Conservation (phyloP, 2,888 invertebrate species). For the Hypolimnas misippus region DNA sequence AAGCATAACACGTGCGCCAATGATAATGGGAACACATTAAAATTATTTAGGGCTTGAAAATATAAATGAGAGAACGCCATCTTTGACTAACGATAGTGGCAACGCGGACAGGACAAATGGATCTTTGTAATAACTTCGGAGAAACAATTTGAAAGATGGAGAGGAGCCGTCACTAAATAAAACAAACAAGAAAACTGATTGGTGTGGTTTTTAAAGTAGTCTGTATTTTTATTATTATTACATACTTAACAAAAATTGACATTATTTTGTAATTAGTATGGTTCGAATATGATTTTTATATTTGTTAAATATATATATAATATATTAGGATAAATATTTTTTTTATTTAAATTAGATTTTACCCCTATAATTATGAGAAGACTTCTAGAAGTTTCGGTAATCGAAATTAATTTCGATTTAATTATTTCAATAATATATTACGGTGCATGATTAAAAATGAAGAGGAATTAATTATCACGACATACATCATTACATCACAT, state of each 20-base stretch:
- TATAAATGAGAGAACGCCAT: constrained; percentile 69
- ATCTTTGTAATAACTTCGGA: constrained; percentile 41
- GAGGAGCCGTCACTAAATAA: constrained; percentile 26
- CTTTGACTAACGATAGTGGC: constrained; percentile 63
- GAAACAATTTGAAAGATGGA: constrained; percentile 36
- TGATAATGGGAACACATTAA: constrained; percentile 79
- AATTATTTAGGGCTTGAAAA: constrained; percentile 69
- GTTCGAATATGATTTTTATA: too few relatives aligned
- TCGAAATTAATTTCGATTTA: too few relatives aligned
- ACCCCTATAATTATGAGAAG: too few relatives aligned
- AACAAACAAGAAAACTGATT: constrained; percentile 13
- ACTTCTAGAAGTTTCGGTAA: too few relatives aligned
- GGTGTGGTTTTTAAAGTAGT: constrained; percentile 9
- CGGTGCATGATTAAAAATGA: background rate
- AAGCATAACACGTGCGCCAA: constrained; percentile 63
- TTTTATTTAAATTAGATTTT: too few relatives aligned
- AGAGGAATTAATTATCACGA: background rate
- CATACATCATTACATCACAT: background rate
- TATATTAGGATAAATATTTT: too few relatives aligned
- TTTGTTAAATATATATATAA: too few relatives aligned
- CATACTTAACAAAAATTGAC: too few relatives aligned
- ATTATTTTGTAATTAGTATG: too few relatives aligned
- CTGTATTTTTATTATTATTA: constrained; percentile 8
- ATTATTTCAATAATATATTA: background rate
- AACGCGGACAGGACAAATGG: constrained; percentile 44